Base-by-base conservation (phyloP, 1,140 invertebrate genomes). In the Drosophila busckii region DNA sequence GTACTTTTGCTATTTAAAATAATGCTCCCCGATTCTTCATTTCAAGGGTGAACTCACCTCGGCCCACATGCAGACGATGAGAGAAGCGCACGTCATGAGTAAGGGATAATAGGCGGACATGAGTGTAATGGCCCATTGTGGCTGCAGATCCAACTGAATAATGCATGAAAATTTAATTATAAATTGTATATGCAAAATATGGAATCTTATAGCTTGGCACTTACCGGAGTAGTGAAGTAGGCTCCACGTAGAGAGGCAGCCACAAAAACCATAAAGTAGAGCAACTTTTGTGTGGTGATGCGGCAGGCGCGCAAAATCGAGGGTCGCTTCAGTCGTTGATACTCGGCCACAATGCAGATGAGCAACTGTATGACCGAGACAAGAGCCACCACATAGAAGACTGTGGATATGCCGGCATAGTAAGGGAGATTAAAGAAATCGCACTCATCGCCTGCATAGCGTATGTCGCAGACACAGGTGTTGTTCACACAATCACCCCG, bases 31-130 rank as follows among this genome's bases (percentile, higher is more conserved):
- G 8, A n/a, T n/a, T 8, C 8, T 12, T 31, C 0, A 9, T 8
- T 7, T 8, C 9, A 9, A 9, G 8, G 5, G 2, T 38, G 1
- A 20, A 90, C 91, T 90, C 86, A 95, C 95, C 92, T 98, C 96
- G 32, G 96, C 96, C 96, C 96, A 97, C 87, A 97, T 96, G 87
- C 96, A 97, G 61, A 97, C 95, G 64, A 98, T 94, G 10, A 97
- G 90, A 0, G 96, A 97, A 2, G 95, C 94, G 41, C 95, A 95
- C 17, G 95, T 95, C 87, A 97, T 90, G 8, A 97, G 89, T 16
- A 98, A 89, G 2, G 96, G 96, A 88, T 97, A 98, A 88, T 96
- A 97, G 0, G 96, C 95, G 31, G 93, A 95, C 50, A 96, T 90
- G 12, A 98, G 90, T 82, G 94, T 95, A 34, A 92, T 92, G 3